These are phyloP conservation scores for Hypocryptadius cinnamomeus DNA, from an alignment of 2,113 vertebrate genomes.

Conservation along the genomic window DNA sequence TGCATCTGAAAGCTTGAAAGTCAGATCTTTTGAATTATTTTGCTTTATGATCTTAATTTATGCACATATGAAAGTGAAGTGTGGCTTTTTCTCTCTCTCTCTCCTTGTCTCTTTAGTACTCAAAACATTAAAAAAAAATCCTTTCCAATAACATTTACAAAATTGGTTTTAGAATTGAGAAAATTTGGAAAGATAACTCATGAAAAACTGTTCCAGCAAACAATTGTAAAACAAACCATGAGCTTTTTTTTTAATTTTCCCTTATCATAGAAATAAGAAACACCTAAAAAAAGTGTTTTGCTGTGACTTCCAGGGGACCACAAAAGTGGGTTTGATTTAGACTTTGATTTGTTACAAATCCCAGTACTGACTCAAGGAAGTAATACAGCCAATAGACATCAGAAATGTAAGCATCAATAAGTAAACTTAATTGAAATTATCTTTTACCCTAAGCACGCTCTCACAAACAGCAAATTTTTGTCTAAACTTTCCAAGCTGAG, in stretches of 20 bases:
- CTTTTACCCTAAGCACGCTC: neutral
- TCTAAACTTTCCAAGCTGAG: neutral
- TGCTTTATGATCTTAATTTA: constrained; percentile 30
- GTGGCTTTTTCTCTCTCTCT: neutral
- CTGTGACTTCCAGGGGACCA: neutral
- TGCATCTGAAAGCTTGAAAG: neutral
- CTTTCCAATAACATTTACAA: neutral
- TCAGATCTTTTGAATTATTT: neutral
- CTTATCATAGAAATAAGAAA: neutral
- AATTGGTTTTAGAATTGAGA: accelerated
- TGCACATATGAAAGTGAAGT: constrained; percentile 22
- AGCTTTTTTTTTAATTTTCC: neutral
- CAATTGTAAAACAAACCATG: neutral
- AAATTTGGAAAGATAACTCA: neutral
- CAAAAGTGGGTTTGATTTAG: neutral
- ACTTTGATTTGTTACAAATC: neutral
- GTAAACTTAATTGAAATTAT: neutral
- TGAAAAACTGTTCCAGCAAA: neutral
- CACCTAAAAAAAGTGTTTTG: neutral
- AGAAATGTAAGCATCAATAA: neutral
- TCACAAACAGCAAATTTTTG: neutral
- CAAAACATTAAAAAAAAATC: neutral
- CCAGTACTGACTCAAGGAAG: neutral
- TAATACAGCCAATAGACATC: neutral
- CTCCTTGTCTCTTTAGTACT: neutral